These are phyloP conservation scores for Pyrrhosoma nymphula DNA, from an alignment of 2,888 invertebrate species.

Conservation along the genomic window DNA sequence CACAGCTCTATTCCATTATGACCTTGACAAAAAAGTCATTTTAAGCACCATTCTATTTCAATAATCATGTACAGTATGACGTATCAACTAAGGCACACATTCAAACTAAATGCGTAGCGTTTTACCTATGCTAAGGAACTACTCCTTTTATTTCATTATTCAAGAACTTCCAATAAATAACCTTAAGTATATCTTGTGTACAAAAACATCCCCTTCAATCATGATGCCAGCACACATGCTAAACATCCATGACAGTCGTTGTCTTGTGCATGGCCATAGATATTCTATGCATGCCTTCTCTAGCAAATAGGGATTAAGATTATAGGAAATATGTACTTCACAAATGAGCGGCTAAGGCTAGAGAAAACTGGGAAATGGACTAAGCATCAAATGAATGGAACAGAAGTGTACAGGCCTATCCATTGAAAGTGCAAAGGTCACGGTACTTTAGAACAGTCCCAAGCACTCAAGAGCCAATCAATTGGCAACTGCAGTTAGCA, in stretches of 20 bases:
- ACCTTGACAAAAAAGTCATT: conserved; percentile 38
- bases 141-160: neutral
- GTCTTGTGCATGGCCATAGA: neutral
- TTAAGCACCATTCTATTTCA: conserved; percentile 55
- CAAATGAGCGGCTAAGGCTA: neutral
- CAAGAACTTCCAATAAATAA: neutral
- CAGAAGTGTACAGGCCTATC: neutral
- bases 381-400: neutral
- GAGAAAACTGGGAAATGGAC: neutral
- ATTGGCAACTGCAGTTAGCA: conserved; percentile 77
- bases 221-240: neutral
- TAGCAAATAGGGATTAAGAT: neutral
- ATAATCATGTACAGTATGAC: conserved; percentile 36
- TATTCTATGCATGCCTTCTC: neutral
- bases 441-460: conserved; percentile 72
- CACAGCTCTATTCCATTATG: conserved; percentile 54
- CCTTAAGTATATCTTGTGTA: conserved; percentile 40
- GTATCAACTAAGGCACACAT: conserved; percentile 51
- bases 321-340: neutral
- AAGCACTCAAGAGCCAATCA: conserved; percentile 78
- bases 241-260: neutral
- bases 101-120: conserved; percentile 35
- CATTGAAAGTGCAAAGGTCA: neutral
- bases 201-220: conserved; percentile 29
- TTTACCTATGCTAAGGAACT: neutral